A percentile compares a stretch with the other conserved stretches of the same genome.
Evolutionary conservation across 2,113 vertebrate species (phyloP).

Genomic region (Crotophaga sulcirostris): DNA sequence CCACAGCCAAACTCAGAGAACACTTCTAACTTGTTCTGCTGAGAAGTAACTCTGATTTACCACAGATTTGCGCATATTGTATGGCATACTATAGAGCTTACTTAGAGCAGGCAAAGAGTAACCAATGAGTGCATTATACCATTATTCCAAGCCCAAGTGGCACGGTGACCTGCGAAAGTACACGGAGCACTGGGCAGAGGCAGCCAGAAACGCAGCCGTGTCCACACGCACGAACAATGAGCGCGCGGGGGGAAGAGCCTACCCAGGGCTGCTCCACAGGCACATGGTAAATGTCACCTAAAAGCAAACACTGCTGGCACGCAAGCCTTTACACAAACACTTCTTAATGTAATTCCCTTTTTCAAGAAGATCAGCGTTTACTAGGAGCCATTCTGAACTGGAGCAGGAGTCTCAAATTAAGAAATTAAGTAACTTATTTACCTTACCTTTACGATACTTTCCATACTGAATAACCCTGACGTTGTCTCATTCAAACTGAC

Average conservation of each 20-base stretch:
- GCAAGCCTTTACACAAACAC: accelerated
- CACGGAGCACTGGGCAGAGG: not conserved
- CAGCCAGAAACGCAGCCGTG: not conserved
- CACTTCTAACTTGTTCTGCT: not conserved
- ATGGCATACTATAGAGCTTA: not conserved
- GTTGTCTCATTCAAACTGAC: not conserved
- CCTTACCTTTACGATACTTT: not conserved
- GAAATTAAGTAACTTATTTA: not conserved
- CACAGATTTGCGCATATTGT: not conserved
- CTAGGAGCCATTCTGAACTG: accelerated
- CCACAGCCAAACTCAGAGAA: not conserved
- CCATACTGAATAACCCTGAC: not conserved
- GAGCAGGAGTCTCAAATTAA: not conserved
- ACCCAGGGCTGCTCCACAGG: not conserved
- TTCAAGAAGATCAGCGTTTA: not conserved
- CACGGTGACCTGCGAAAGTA: constrained; percentile 34
- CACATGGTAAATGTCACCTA: not conserved
- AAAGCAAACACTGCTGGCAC: not conserved
- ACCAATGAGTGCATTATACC: not conserved
- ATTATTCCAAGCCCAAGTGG: not conserved
- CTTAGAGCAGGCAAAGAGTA: not conserved
- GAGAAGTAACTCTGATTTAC: not conserved
- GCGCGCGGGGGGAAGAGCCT: accelerated
- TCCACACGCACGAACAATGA: not conserved
- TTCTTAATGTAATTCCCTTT: too few species aligned